A percentile compares a stretch with the other conserved stretches of the same genome.
Evolutionary conservation across 2,888 invertebrate species (phyloP).

Genomic region (Diarsia dahlii): DNA sequence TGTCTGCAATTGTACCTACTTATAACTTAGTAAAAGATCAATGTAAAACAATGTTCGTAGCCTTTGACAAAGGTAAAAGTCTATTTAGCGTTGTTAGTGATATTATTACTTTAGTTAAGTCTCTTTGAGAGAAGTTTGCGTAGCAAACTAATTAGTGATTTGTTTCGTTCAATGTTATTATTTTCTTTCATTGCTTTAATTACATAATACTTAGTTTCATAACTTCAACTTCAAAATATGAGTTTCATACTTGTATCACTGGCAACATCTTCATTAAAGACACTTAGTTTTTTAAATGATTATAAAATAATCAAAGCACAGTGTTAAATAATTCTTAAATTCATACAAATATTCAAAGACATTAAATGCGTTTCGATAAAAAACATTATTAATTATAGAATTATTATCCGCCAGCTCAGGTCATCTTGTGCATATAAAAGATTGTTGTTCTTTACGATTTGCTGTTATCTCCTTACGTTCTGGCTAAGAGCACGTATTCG

Average conservation of each 20-base stretch:
- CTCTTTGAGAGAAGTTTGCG: conserved; percentile 11
- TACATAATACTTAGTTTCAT: neutral
- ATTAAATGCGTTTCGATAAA: conserved; percentile 27
- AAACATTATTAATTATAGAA: conserved; percentile 23
- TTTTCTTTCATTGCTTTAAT: conserved; percentile 12
- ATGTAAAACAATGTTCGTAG: conserved; percentile 25
- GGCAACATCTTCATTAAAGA: neutral
- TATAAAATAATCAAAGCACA: neutral
- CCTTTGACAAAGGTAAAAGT: conserved; percentile 33
- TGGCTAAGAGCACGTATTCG: conserved; percentile 19
- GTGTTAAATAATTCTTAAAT: neutral
- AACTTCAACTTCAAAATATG: neutral
- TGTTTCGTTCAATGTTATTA: neutral
- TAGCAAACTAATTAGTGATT: conserved; percentile 2
- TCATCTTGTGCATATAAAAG: conserved; percentile 25
- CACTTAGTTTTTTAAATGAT: neutral
- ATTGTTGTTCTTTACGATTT: conserved; percentile 21
- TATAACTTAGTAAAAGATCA: conserved; percentile 11
- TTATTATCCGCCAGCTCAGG: conserved; percentile 32
- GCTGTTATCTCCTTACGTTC: conserved; percentile 14
- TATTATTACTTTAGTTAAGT: conserved; percentile 34
- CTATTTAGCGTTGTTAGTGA: conserved; percentile 11
- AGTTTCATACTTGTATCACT: neutral
- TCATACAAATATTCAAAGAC: neutral
- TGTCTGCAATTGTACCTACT: conserved; percentile 10